phyloP scores from a whole-genome alignment of 2,113 vertebrate species.

The Pluvialis apricaria region DNA sequence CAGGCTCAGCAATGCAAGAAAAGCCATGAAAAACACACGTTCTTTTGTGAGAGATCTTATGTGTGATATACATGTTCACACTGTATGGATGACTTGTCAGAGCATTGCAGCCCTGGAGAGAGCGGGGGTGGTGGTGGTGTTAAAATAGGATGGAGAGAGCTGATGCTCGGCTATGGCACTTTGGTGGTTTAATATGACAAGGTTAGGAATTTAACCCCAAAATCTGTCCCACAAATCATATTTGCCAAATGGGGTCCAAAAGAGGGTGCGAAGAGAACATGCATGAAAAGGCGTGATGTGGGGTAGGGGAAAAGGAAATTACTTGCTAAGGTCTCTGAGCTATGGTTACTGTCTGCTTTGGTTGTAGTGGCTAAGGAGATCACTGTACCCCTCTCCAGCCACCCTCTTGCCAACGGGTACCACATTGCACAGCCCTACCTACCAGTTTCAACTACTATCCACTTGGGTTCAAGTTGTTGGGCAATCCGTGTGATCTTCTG shows the following conservation, averaged over 20 bases:
- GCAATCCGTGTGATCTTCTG: neutral
- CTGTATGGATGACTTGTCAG: neutral
- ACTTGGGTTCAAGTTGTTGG: neutral
- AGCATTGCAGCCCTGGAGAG: neutral
- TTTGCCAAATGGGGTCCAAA: neutral
- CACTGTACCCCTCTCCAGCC: neutral
- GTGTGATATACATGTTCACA: neutral
- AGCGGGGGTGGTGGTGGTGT: neutral
- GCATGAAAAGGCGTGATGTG: neutral
- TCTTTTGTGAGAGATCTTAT: neutral
- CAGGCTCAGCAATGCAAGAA: neutral
- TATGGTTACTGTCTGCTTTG: neutral
- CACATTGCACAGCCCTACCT: neutral
- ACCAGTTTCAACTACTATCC: neutral
- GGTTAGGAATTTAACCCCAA: neutral
- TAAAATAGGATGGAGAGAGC: neutral
- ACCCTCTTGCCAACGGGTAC: neutral
- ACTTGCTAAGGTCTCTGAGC: neutral
- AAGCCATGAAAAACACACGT: neutral
- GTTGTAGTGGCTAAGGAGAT: neutral
- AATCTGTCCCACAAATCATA: neutral
- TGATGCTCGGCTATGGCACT: neutral
- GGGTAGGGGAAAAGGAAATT: neutral
- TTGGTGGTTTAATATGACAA: neutral
- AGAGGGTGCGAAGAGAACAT: neutral